Evolutionary conservation across 2,113 vertebrate species (phyloP).

Genomic region (Chlamydotis undulata): DNA sequence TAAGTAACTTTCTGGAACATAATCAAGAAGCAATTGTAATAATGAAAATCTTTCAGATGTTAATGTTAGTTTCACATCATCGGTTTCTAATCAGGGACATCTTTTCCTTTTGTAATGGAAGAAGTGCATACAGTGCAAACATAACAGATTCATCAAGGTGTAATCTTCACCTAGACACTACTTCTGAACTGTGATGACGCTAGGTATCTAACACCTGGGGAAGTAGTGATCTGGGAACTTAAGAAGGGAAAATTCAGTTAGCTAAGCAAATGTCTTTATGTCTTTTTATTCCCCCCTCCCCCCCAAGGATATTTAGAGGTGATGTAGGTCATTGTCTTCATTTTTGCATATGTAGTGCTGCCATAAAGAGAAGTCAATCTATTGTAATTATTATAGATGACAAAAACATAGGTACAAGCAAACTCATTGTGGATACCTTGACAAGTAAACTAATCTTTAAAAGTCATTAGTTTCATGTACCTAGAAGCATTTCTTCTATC

Average conservation of each 20-base stretch:
- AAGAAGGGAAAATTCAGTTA: background rate
- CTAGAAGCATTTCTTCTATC: background rate
- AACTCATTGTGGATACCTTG: background rate
- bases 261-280: background rate
- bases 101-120: background rate
- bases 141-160: background rate
- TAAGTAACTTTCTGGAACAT: background rate
- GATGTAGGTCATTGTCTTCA: background rate
- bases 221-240: background rate
- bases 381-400: background rate
- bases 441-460: background rate
- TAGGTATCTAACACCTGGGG: background rate
- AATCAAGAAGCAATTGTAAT: background rate
- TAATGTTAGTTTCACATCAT: background rate
- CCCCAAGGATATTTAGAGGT: background rate
- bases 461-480: background rate
- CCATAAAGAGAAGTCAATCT: background rate
- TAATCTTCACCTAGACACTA: background rate
- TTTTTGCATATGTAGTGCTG: background rate
- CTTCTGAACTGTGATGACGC: background rate
- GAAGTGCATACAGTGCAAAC: background rate
- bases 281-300: accelerated
- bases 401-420: background rate
- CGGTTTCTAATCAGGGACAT: background rate
- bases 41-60: background rate